Percentiles rank a stretch among this genome's conserved stretches.
phyloP scores from a whole-genome alignment of 2,888 invertebrate species.

The Mimumesa dahlbomi region DNA sequence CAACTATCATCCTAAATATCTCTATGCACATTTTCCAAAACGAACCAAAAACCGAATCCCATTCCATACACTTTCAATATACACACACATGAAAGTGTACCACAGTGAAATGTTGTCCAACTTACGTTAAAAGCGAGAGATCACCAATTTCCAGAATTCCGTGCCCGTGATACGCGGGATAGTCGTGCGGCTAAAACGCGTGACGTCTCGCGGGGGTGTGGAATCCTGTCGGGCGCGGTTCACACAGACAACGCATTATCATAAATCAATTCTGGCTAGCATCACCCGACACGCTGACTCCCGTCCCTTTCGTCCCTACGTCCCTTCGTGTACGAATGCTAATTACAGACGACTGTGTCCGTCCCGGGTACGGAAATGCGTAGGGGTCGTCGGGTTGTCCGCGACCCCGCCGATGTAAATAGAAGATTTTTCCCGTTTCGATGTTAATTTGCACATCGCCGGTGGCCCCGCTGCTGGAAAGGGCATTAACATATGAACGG shows the following conservation, averaged over 20 bases:
- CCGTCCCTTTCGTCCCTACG: no score
- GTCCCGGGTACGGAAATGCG: slow-evolving; percentile 37
- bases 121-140: no score
- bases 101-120: no score
- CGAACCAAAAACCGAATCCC: no score
- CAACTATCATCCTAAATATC: no score
- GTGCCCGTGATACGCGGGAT: no score
- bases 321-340: slow-evolving; percentile 43
- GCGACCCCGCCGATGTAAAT: slow-evolving; percentile 33
- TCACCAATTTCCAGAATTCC: no score
- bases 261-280: slow-evolving; percentile 54
- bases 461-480: slow-evolving; percentile 13
- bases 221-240: background rate
- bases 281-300: slow-evolving; percentile 41
- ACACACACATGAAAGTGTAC: no score
- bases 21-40: no score
- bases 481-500: slow-evolving; percentile 76
- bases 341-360: slow-evolving; percentile 38
- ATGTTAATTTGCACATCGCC: slow-evolving; percentile 61
- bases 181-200: background rate
- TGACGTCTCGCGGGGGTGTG: background rate
- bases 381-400: slow-evolving; percentile 13
- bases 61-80: no score
- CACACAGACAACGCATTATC: slow-evolving; percentile 47
- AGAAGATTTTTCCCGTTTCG: slow-evolving; percentile 43